Conservation (phyloP, 2,113 vertebrate species). For the Carassius gibelio region DNA sequence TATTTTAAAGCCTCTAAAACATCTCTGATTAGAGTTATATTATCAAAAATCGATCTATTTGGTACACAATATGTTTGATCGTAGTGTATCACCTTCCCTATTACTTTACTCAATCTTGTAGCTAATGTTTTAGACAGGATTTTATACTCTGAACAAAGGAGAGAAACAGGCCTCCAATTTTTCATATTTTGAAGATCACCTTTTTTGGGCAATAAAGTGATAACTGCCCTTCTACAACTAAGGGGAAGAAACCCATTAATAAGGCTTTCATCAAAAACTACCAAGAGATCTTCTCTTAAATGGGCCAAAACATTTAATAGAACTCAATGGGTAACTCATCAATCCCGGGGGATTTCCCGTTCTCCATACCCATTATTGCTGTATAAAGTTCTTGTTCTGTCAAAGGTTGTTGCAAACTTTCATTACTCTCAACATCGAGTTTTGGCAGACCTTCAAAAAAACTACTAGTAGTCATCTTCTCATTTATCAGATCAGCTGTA, state of each 20-base stretch:
- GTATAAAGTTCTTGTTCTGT: not conserved
- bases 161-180: too few species aligned
- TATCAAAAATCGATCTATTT: not conserved
- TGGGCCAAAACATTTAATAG: conserved; percentile 16
- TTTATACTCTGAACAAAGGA: too few species aligned
- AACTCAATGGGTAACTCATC: conserved; percentile 35
- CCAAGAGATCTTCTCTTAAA: not conserved
- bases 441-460: conserved; percentile 15
- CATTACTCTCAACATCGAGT: not conserved
- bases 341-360: not conserved
- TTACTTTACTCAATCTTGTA: too few species aligned
- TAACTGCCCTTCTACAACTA: too few species aligned
- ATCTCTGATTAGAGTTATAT: not conserved
- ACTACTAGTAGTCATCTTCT: not conserved
- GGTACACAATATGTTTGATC: not conserved
- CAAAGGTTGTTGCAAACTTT: too few species aligned
- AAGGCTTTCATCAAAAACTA: too few species aligned
- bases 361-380: not conserved
- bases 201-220: too few species aligned
- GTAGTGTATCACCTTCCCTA: not conserved
- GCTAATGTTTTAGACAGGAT: too few species aligned
- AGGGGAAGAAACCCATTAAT: too few species aligned
- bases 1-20: not conserved
- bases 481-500: not conserved
- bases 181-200: too few species aligned